These are phyloP conservation scores for Brachionus calyciflorus DNA, from an alignment of 1,140 invertebrate species.

Conservation along the genomic window DNA sequence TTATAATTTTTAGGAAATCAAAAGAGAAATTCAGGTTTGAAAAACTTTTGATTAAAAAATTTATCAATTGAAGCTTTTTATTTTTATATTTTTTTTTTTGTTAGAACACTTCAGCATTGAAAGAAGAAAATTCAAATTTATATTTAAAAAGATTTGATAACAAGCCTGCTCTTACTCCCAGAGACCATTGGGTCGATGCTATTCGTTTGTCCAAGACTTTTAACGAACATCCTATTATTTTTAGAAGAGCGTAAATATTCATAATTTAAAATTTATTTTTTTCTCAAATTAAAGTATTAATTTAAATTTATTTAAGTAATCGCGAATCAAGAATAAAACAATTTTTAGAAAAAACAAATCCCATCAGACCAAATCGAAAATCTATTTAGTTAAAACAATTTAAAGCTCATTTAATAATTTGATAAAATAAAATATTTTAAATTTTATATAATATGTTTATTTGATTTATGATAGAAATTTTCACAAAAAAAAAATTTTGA, in stretches of 20 bases:
- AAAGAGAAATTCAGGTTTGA: conserved; percentile 37
- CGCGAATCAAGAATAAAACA: conserved; percentile 29
- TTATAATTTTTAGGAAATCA: not conserved
- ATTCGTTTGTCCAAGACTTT: conserved; percentile 16
- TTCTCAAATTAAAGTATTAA: not conserved
- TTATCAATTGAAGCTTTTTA: no score
- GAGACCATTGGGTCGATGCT: conserved; percentile 34
- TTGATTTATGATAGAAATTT: no score
- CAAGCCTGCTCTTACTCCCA: not conserved
- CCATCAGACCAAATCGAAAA: not conserved
- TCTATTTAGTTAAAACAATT: conserved; percentile 42
- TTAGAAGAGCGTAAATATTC: conserved; percentile 29
- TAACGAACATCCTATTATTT: conserved; percentile 40
- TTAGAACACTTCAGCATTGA: conserved; percentile 4
- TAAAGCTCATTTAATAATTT: no score
- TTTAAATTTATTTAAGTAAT: conserved; percentile 25
- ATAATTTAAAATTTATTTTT: not conserved
- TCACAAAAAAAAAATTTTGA: no score
- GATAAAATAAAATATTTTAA: no score
- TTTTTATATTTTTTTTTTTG: not conserved
- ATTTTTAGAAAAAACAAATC: conserved; percentile 28
- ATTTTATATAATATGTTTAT: no score
- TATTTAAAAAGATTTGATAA: conserved; percentile 42
- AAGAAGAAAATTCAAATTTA: conserved; percentile 41
- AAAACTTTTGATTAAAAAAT: not conserved